Percentiles rank a stretch among this genome's conserved stretches.
phyloP scores from a whole-genome alignment of 2,797 vertebrate genomes.

The Tadarida brasiliensis region DNA sequence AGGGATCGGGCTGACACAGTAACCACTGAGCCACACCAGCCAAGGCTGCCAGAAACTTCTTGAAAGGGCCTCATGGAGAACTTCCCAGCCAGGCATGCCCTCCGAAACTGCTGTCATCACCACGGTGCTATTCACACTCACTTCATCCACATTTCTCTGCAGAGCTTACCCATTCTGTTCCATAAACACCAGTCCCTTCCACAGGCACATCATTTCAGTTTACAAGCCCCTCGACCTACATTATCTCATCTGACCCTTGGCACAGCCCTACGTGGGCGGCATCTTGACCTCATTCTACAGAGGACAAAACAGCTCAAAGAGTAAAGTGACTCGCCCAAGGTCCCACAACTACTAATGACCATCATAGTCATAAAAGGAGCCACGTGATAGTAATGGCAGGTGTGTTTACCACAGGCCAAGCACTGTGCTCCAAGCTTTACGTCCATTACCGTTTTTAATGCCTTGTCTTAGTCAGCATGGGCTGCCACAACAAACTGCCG shows the following conservation, averaged over 20 bases:
- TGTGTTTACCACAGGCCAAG: neutral
- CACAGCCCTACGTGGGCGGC: neutral
- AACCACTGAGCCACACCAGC: too few species aligned
- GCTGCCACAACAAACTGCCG: neutral
- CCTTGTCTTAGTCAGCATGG: neutral
- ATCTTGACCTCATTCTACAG: neutral
- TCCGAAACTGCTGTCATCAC: neutral
- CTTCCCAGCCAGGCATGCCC: neutral
- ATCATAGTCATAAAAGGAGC: neutral
- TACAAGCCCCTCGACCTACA: constrained; percentile 39
- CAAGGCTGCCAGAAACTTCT: neutral
- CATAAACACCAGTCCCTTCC: neutral
- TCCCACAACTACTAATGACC: neutral
- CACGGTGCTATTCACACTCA: fast-evolving
- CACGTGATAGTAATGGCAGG: neutral
- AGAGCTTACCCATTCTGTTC: neutral
- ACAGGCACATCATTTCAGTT: neutral
- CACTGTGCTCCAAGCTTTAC: fast-evolving
- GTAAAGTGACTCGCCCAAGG: neutral
- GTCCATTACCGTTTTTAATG: neutral
- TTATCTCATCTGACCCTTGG: neutral
- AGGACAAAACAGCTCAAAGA: neutral
- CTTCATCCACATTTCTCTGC: neutral
- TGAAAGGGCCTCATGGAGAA: neutral
- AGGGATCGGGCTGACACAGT: too few species aligned